Evolutionary conservation across 2,797 vertebrate species (phyloP), one percentile per base, ranked within the genome.

Genomic region (Thripadectes ignobilis): DNA sequence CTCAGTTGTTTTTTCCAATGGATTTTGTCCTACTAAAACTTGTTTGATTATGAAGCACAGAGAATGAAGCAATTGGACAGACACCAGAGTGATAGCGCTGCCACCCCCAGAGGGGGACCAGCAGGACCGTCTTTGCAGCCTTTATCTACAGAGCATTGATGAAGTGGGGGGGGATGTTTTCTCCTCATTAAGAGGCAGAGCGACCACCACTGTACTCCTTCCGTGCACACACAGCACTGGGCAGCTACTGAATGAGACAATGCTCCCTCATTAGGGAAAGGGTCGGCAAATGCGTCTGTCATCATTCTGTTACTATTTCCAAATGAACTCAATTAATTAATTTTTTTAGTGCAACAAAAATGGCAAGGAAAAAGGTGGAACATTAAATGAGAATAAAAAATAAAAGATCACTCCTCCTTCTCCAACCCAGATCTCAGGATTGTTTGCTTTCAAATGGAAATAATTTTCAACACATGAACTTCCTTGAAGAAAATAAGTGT

Each of bases 231-330:
- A 61, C 0, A 0, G 80, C 77, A 71, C 49, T 77, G 96, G 94
- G 77, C 85, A 85, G 89, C 73, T 68, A 58, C 54, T 85, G 88
- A 88, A 86, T 19, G 72, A 88, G 78, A 92, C 88, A 85, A 62
- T 36, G 46, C 51, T 85, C 66, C 54, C 82, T 96, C 94, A 93
- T 95, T 95, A 95, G 67, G 78, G 57, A 95, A 41, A 55, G 24
- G 74, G 46, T 85, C 34, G 2, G 76, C 76, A 91, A 96, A 73
- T 0, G 3, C 3, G 1, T 57, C 91, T 93, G 88, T 84, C 74
- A 92, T 93, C 93, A 91, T 93, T 88, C 92, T 96, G 89, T 93
- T 94, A 51, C 77, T 95, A 88, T 87, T 95, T 96, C 79, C 62
- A 96, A 96, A 91, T 49, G 63, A 92, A 90, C 74, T 88, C 85